Conservation (phyloP, 2,797 vertebrate genomes). For the Paguma larvata region DNA sequence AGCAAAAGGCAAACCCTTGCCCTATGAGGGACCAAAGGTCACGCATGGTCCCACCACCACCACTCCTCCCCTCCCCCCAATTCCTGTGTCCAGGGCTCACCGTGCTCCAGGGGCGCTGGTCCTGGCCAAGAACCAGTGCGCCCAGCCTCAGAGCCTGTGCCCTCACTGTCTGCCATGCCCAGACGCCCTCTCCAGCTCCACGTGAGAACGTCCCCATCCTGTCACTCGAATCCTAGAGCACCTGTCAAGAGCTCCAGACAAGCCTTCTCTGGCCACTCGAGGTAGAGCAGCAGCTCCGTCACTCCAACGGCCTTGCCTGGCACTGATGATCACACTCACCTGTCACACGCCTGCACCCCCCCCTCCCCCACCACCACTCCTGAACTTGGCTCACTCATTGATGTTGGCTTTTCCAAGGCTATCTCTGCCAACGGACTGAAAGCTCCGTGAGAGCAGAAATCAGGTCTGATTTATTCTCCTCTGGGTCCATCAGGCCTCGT, state of each 20-base stretch:
- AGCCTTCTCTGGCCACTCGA: background rate
- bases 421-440: background rate
- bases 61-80: background rate
- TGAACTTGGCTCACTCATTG: background rate
- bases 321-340: background rate
- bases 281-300: background rate
- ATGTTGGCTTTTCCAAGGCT: background rate
- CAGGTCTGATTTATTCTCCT: background rate
- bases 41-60: fast-evolving
- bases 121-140: background rate
- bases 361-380: background rate
- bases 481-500: background rate
- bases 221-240: background rate
- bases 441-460: background rate
- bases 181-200: background rate
- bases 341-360: too few species aligned
- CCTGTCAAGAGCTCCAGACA: background rate
- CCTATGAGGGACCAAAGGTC: background rate
- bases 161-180: too few species aligned
- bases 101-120: background rate
- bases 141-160: background rate
- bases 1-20: background rate
- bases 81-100: background rate
- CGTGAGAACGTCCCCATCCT: background rate
- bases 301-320: background rate